These are phyloP conservation scores for Sceliomorpha sp. DNA, from an alignment of 2,888 invertebrate species.

Conservation along the genomic window DNA sequence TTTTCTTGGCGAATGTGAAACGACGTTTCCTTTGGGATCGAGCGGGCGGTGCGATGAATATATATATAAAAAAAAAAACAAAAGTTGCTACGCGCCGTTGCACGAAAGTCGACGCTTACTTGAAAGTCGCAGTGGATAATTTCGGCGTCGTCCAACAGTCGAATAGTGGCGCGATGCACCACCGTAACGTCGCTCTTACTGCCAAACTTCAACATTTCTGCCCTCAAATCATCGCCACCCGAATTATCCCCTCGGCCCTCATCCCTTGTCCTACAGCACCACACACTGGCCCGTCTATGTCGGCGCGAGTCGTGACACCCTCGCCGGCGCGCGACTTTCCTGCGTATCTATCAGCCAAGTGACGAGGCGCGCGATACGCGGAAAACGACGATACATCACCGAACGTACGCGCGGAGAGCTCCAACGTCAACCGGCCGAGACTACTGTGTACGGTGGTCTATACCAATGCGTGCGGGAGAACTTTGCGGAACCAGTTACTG, in stretches of 20 bases:
- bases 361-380: conserved; percentile 27
- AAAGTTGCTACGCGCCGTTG: neutral
- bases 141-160: conserved; percentile 94
- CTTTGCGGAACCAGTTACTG: too few species aligned
- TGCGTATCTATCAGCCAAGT: conserved; percentile 25
- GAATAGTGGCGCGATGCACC: conserved; percentile 85
- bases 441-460: too few species aligned
- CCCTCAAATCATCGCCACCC: conserved; percentile 75
- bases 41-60: too few species aligned
- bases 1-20: too few species aligned
- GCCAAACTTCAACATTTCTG: conserved; percentile 82
- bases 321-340: conserved; percentile 39
- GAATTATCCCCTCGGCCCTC: conserved; percentile 76
- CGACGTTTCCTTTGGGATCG: too few species aligned
- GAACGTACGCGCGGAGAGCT: conserved; percentile 9
- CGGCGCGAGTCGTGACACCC: conserved; percentile 17
- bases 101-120: conserved; percentile 80
- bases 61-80: neutral
- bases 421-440: neutral
- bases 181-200: conserved; percentile 81
- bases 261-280: conserved; percentile 76
- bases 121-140: conserved; percentile 96
- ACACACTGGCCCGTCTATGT: conserved; percentile 70
- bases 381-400: conserved; percentile 48
- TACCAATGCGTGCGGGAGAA: too few species aligned